phyloP scores from a whole-genome alignment of 2,797 vertebrate genomes.

The Garrulus glandarius region DNA sequence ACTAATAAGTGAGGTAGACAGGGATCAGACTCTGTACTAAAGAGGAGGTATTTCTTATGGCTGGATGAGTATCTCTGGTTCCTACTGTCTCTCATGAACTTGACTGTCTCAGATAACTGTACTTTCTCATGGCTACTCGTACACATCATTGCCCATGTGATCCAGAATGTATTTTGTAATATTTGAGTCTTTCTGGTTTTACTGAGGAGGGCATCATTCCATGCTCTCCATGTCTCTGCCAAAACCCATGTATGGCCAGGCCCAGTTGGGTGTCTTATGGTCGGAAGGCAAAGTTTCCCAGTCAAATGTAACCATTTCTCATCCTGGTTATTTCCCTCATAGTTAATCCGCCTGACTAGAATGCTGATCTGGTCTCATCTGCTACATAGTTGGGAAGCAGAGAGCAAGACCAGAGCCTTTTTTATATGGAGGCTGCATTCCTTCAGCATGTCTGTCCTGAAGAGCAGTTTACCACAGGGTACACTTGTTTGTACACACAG shows the following conservation, averaged over 20 bases:
- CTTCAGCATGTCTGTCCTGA: neutral
- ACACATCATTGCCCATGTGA: neutral
- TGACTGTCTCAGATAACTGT: neutral
- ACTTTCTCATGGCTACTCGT: neutral
- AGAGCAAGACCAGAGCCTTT: constrained; percentile 20
- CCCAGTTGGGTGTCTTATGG: neutral
- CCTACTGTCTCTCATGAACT: neutral
- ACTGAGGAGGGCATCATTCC: neutral
- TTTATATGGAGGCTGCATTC: neutral
- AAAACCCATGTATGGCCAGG: neutral
- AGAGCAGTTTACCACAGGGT: neutral
- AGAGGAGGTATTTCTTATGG: neutral
- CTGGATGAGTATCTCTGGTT: neutral
- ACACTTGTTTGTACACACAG: neutral
- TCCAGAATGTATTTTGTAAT: neutral
- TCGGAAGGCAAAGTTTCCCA: neutral
- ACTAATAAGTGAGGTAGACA: neutral
- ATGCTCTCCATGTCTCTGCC: neutral
- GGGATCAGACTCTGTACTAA: neutral
- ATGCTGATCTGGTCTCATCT: neutral
- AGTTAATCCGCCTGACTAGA: neutral
- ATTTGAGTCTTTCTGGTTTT: neutral
- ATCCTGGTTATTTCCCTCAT: neutral
- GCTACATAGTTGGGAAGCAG: neutral
- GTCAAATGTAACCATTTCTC: neutral